Base-by-base conservation (phyloP, 2,888 invertebrate species). In the Ennomos erosarius region DNA sequence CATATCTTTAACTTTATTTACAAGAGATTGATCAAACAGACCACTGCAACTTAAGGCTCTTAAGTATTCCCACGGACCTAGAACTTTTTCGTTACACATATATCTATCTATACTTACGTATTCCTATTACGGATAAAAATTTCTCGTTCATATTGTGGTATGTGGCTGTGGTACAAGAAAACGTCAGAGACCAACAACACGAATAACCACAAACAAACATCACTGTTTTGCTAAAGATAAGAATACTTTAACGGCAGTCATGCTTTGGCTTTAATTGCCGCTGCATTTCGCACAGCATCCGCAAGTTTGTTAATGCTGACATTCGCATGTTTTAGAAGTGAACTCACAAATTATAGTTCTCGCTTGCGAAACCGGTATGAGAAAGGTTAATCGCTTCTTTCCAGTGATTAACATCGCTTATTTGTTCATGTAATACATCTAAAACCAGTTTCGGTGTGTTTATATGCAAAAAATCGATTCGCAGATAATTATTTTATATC, bases 401-500 rank as follows among this genome's bases (percentile, higher is more conserved):
- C 59, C 63, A 63, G 57, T 50, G 59, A 61, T 67, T 64, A 64
- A 56, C 45, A 36, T 46, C 64, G 52, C 45, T 66, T 60, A 60
- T 65, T 65, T 65, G 65, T 62, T 48, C 62, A 59, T 58, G 64
- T 64, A 68, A 64, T 56, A 44, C 43, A 38, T 33, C 12, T n/a
- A 49, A 66, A 70, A 68, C 67, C 61, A 43, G 69, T 70, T 63
- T 48, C 36, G 56, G 42, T 45, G 40, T 60, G 51, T 53, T 44
- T 62, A 38, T 68, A 66, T 64, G 67, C 66, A 62, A 69, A 69
- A 26, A 67, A 62, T 62, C 56, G 55, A 66, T 66, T 60, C 50
- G 54, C 42, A n/a, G 63, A 66, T 65, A 65, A 67, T 70, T 57
- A 59, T 64, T 69, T 67, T 59, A 67, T 62, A 62, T 61, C 52